Conservation (phyloP, 2,797 vertebrate genomes). For the Salmo trutta region DNA sequence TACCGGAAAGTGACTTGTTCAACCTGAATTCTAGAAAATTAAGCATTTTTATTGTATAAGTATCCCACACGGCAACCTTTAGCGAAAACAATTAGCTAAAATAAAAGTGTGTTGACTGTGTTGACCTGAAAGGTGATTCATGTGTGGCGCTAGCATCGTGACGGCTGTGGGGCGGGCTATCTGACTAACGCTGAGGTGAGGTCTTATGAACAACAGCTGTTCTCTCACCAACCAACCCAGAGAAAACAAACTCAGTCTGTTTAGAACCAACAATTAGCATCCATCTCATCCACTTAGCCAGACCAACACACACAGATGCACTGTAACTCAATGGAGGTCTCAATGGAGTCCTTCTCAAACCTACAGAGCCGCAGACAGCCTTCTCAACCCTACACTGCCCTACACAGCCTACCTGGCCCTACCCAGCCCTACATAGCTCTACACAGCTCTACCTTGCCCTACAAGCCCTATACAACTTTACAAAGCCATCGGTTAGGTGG, state of each 20-base stretch:
- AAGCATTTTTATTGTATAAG: constrained; percentile 19
- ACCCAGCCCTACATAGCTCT: neutral
- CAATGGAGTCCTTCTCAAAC: neutral
- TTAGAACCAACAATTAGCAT: constrained; percentile 50
- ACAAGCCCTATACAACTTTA: neutral
- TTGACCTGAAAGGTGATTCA: constrained; percentile 25
- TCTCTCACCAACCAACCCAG: constrained; percentile 31
- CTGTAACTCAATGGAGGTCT: neutral
- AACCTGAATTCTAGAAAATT: constrained; percentile 22
- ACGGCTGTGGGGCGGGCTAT: constrained; percentile 19
- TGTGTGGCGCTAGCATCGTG: constrained; percentile 31
- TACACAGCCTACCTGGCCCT: neutral
- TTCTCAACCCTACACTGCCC: neutral
- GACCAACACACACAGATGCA: neutral
- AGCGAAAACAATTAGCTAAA: constrained; percentile 30
- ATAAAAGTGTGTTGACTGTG: constrained; percentile 31
- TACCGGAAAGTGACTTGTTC: constrained; percentile 22
- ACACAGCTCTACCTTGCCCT: neutral
- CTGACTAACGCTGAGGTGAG: constrained; percentile 46
- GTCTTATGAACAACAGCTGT: constrained; percentile 66
- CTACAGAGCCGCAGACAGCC: neutral
- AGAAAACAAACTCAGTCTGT: constrained; percentile 59
- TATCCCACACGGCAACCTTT: constrained; percentile 36
- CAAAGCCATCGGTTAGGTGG: neutral
- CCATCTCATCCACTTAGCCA: constrained; percentile 13